Evolutionary conservation across 53 echinoderm and acorn worm genomes (phyloP), one percentile per base, ranked within the genome.

Genomic region (Paracentrotus lividus): DNA sequence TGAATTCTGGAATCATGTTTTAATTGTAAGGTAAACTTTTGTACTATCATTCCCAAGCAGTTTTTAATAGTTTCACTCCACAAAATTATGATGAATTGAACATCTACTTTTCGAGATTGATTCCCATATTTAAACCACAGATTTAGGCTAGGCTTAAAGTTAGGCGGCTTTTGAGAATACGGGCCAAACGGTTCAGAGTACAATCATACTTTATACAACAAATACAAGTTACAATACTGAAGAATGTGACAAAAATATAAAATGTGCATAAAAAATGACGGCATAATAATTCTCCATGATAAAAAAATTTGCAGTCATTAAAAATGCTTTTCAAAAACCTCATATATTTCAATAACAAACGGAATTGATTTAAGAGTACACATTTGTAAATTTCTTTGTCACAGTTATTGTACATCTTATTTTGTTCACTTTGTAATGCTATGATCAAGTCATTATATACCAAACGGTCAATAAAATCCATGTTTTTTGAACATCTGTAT

Each of bases 201-300:
- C 72, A 72, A 72, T n/a, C n/a, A n/a, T 72, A 32, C 18, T 36
- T 72, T 72, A 18, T 72, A 72, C 72, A 72, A 72, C 72, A 72
- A 18, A 20, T 72, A 0, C 40, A 72, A 72, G 72, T 5, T 38
- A 38, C 72, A 72, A 72, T 72, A 72, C 72, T 72, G 72, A 72
- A 72, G 72, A 72, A 72, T 18, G 36, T 72, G 72, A 72, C 72
- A 36, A 72, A 72, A 72, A 72, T 72, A 72, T 72, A 72, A 72
- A 72, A 72, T 72, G 72, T 72, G 72, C 72, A 72, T 72, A 36
- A 40, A 72, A 38, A 64, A 72, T 40, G 72, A 36, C 36, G 40
- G 38, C 36, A 72, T 72, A 14, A n/a, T n/a, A n/a, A n/a, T n/a
- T n/a, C 36, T 72, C 40, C 72, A 72, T 72, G 72, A 72, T 72